Conservation (phyloP, 2,888 invertebrate species). For the Epistrophe grossulariae region DNA sequence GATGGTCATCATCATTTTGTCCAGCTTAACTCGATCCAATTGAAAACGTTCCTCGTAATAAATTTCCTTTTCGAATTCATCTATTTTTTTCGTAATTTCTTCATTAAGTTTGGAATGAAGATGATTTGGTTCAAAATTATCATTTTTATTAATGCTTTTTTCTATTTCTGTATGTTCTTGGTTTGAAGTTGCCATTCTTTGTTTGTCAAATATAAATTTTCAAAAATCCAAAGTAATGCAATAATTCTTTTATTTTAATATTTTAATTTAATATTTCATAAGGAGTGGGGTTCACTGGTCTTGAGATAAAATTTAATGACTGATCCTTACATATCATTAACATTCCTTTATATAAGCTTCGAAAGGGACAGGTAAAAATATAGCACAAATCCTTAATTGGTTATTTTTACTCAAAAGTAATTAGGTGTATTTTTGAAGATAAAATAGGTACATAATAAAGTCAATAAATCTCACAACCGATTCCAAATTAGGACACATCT, state of each 20-base stretch:
- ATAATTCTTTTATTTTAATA: neutral
- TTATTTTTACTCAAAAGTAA: neutral
- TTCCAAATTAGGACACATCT: neutral
- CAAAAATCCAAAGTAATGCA: neutral
- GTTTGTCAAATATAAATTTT: neutral
- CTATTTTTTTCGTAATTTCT: neutral
- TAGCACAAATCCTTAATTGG: neutral
- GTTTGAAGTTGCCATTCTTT: neutral
- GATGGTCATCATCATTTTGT: slow-evolving; percentile 96
- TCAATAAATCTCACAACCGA: neutral
- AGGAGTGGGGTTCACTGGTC: neutral
- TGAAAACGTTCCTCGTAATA: slow-evolving; percentile 95
- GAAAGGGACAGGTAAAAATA: neutral
- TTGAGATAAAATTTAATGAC: neutral
- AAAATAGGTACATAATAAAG: neutral
- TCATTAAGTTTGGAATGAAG: neutral
- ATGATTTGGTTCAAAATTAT: neutral
- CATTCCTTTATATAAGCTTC: neutral
- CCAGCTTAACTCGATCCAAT: slow-evolving; percentile 95
- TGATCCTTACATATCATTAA: neutral
- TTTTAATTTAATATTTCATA: neutral
- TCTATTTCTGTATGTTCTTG: neutral
- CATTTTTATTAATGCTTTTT: neutral
- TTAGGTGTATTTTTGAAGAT: neutral
- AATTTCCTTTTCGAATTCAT: slow-evolving; percentile 43